Evolutionary conservation across 2,888 invertebrate species (phyloP).

Genomic region (Epiblema foenella): DNA sequence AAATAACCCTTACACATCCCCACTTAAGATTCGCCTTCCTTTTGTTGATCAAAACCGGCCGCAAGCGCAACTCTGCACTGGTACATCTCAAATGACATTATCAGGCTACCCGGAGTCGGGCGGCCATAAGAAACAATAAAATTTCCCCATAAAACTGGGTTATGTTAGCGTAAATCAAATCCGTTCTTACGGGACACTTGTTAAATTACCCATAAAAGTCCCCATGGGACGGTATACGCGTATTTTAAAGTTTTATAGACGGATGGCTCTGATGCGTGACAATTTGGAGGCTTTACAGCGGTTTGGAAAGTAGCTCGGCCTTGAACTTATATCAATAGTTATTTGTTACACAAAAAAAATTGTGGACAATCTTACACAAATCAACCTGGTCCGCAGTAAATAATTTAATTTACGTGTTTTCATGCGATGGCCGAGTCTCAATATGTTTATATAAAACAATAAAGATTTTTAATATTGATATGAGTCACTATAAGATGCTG

Average conservation of each 20-base stretch:
- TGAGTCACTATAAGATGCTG: no score
- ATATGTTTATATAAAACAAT: no score
- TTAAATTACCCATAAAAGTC: constrained; percentile 82
- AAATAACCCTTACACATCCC: neutral
- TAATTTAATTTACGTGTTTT: no score
- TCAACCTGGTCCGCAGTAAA: no score
- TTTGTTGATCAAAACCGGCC: neutral
- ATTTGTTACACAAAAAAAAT: no score
- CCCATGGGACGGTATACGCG: constrained; percentile 69
- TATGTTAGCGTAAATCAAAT: constrained; percentile 78
- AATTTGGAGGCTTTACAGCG: neutral
- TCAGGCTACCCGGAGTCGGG: constrained; percentile 69
- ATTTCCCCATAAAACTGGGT: constrained; percentile 70
- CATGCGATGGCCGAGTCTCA: no score
- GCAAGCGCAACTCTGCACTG: neutral
- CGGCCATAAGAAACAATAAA: constrained; percentile 78
- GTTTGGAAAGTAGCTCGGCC: neutral
- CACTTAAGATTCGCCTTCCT: neutral
- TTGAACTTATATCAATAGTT: no score
- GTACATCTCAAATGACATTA: constrained; percentile 68
- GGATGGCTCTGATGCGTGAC: constrained; percentile 31
- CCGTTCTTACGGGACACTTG: constrained; percentile 73
- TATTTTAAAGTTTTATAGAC: constrained; percentile 75
- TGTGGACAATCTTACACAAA: no score
- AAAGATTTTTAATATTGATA: no score